Base-by-base conservation (phyloP, 2,888 invertebrate genomes). In the Sarcophaga variegata region DNA sequence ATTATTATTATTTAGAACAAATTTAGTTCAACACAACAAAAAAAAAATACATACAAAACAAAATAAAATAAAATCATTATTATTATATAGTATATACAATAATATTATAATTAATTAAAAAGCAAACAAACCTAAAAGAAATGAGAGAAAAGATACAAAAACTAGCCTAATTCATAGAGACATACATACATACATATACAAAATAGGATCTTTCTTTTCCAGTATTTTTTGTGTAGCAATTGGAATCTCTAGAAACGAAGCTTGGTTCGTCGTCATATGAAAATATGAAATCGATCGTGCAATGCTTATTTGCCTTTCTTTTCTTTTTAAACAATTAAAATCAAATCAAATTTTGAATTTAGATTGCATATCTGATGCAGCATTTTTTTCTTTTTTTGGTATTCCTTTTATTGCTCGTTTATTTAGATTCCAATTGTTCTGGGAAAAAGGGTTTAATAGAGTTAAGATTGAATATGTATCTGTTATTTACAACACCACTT, bases 11-110 rank as follows among this genome's bases (percentile, higher is more conserved):
- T 91, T 91, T 92, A 91, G 91, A 90, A 90, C 89, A 92, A 92
- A 90, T 91, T 92, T 92, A 92, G 92, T 92, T 90, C 89, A 91
- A 90, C 88, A 74, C 66, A 77, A 75, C 47, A 77, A 45, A 60
- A 62, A 67, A 78, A 74, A 6, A 75, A 72, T 66, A 85, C 49
- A n/a, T 74, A 81, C 67, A 78, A 83, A 60, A 45, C 70, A 78
- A 22, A 22, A 22, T 22, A 22, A 22, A 69, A 59, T 84, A 84
- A 80, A 60, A 76, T 81, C 84, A 81, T 87, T 83, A 72, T 71
- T 83, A 74, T 70, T 70, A 37, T 37, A 37, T 37, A 37, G 6
- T 0, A 37, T 37, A 37, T 37, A 37, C 37, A 37, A 37, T 1
- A 37, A 37, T 37, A 37, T 8, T 37, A 37, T 8, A 2, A 37